phyloP scores from a whole-genome alignment of 1,140 invertebrate genomes.

The Dryas iulia region DNA sequence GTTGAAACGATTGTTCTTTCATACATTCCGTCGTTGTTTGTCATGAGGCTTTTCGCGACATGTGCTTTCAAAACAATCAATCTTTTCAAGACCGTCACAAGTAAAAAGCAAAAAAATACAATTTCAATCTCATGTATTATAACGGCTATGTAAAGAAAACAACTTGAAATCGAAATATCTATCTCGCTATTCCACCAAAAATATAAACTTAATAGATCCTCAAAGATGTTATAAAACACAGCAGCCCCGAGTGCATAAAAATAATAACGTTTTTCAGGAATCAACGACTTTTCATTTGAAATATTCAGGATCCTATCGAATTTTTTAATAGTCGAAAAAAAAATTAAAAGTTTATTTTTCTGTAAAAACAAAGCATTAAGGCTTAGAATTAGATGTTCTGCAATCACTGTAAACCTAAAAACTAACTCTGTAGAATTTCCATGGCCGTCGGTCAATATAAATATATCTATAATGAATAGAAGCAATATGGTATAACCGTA shows the following conservation, averaged over 20 bases:
- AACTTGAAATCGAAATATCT: background rate
- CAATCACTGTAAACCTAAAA: slow-evolving; percentile 22
- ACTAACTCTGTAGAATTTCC: slow-evolving; percentile 23
- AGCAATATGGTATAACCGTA: background rate
- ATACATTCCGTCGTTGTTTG: background rate
- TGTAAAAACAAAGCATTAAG: slow-evolving; percentile 31
- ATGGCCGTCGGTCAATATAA: background rate
- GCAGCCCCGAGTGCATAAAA: slow-evolving; percentile 8
- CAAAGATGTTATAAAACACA: slow-evolving; percentile 10
- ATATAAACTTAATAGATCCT: background rate
- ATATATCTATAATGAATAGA: background rate
- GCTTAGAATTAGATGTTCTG: slow-evolving; percentile 39
- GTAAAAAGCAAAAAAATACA: slow-evolving; percentile 30
- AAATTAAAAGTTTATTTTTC: slow-evolving; percentile 31
- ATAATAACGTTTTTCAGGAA: background rate
- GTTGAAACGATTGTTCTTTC: background rate
- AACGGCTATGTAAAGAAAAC: slow-evolving; percentile 4
- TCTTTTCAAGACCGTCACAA: slow-evolving; percentile 27
- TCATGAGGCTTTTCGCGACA: slow-evolving; percentile 29
- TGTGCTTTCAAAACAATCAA: slow-evolving; percentile 46
- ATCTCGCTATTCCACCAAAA: background rate
- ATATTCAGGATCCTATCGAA: slow-evolving; percentile 46
- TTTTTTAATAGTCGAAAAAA: slow-evolving; percentile 36
- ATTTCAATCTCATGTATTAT: slow-evolving; percentile 30
- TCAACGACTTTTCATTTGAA: slow-evolving; percentile 17